phyloP scores from a whole-genome alignment of 2,797 vertebrate species.

The Erithacus rubecula region DNA sequence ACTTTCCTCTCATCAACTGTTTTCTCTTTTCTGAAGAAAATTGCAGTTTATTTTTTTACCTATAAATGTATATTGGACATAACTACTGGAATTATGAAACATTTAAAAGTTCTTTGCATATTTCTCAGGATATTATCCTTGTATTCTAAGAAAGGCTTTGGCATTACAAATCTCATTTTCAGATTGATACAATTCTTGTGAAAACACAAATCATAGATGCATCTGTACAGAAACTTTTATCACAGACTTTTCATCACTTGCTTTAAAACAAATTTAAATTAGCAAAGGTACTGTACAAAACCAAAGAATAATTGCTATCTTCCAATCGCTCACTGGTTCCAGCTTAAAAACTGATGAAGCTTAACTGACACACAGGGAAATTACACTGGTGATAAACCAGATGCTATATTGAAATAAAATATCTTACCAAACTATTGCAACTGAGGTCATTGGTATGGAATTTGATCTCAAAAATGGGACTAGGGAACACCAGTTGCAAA shows the following conservation, averaged over 20 bases:
- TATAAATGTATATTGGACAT: neutral
- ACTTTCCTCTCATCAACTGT: neutral
- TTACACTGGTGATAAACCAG: conserved; percentile 40
- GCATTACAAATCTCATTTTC: neutral
- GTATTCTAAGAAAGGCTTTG: neutral
- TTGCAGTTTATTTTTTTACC: neutral
- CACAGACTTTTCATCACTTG: neutral
- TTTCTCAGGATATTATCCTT: neutral
- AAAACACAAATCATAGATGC: neutral
- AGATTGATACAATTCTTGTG: neutral
- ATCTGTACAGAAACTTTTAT: neutral
- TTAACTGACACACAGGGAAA: neutral
- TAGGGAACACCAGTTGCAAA: neutral
- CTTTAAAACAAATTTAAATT: neutral
- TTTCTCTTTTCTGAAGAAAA: conserved; percentile 1
- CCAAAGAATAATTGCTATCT: neutral
- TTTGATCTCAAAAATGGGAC: neutral
- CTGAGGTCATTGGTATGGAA: neutral
- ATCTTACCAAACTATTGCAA: neutral
- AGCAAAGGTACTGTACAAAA: neutral
- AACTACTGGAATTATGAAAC: neutral
- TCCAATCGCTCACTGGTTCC: neutral
- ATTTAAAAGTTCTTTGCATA: neutral
- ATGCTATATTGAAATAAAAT: conserved; percentile 7
- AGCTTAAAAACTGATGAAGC: conserved; percentile 9